Conservation (phyloP, 2,113 vertebrate species). For the Progne subis region DNA sequence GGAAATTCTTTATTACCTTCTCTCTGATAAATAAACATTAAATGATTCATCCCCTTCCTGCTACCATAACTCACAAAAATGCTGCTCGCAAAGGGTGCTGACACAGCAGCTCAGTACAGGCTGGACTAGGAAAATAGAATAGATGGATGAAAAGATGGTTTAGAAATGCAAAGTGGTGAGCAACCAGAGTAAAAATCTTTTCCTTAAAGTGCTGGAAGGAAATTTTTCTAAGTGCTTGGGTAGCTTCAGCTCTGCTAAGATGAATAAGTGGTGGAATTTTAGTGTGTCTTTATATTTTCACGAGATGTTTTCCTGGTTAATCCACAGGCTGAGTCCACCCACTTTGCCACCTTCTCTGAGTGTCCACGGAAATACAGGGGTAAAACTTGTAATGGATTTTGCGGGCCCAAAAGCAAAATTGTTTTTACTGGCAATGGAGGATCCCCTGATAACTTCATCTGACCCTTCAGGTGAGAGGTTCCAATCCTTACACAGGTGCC, state of each 20-base stretch:
- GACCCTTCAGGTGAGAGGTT: not conserved
- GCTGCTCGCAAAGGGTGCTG: not conserved
- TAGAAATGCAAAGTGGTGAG: not conserved
- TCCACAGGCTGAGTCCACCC: not conserved
- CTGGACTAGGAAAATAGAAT: not conserved
- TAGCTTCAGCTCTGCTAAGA: not conserved
- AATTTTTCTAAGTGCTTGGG: not conserved
- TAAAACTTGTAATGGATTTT: not conserved
- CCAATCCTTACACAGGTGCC: not conserved
- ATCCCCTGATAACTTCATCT: not conserved
- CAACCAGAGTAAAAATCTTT: not conserved
- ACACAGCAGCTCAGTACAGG: not conserved
- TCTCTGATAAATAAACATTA: slow-evolving; percentile 9
- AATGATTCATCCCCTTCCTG: not conserved
- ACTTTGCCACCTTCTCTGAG: not conserved
- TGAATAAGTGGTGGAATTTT: not conserved
- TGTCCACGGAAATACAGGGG: not conserved
- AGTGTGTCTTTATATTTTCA: not conserved
- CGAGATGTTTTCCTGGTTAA: not conserved
- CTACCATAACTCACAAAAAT: not conserved
- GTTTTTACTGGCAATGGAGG: not conserved
- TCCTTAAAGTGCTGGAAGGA: not conserved
- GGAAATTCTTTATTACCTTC: not conserved
- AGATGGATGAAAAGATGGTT: not conserved
- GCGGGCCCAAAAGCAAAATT: not conserved